A percentile compares a stretch with the other conserved stretches of the same genome.
Conservation (phyloP, 2,888 invertebrate genomes). For the Strigamia transsilvanica region DNA sequence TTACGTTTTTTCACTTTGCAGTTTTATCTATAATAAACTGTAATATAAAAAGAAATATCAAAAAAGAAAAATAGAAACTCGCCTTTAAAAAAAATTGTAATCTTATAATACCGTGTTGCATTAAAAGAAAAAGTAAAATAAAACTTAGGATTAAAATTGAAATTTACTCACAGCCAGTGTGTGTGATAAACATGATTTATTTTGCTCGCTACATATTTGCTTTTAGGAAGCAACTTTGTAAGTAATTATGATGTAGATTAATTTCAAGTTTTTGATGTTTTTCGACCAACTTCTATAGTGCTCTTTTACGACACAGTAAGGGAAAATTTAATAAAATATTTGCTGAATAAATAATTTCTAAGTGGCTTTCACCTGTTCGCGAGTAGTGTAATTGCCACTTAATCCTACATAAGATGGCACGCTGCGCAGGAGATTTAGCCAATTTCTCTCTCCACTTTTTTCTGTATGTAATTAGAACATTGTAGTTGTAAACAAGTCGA, state of each 20-base stretch:
- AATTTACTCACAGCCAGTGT: background rate
- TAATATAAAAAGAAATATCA: too few species aligned
- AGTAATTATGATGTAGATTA: constrained; percentile 21
- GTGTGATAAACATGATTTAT: constrained; percentile 21
- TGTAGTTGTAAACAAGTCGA: constrained; percentile 36
- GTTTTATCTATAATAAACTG: background rate
- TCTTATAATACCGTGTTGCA: background rate
- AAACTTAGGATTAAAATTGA: constrained; percentile 3
- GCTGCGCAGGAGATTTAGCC: constrained; percentile 40
- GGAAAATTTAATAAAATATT: constrained; percentile 31
- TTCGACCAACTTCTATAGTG: background rate
- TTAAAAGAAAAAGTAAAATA: too few species aligned
- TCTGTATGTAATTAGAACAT: constrained; percentile 18
- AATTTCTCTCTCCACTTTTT: constrained; percentile 38
- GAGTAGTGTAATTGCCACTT: constrained; percentile 36
- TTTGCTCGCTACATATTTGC: constrained; percentile 4
- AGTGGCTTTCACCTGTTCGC: constrained; percentile 39
- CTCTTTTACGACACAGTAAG: background rate
- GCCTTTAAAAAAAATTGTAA: background rate
- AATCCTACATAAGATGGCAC: constrained; percentile 40
- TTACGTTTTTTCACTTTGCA: background rate
- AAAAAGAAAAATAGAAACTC: background rate
- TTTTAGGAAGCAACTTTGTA: constrained; percentile 14
- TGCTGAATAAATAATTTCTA: constrained; percentile 33
- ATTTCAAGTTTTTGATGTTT: constrained; percentile 20